Evolutionary conservation across 92 coral and sea anemone species (phyloP), one percentile per base, ranked within the genome.

Genomic region (Hydrozoanthus gracilis): DNA sequence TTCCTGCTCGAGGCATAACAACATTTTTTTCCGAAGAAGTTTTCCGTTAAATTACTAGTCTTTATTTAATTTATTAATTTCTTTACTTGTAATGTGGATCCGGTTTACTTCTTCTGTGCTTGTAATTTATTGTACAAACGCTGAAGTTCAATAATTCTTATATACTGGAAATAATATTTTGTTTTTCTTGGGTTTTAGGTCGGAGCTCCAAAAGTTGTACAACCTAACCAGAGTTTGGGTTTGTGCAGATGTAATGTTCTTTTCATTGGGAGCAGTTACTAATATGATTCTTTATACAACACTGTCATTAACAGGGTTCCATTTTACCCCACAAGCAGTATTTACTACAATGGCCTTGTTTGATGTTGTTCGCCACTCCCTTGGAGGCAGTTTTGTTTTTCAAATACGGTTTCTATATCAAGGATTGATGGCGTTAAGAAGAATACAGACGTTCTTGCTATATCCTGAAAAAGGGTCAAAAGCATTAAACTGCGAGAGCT

Each of bases 261-360:
- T 10, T 5, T 18, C 82, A 54, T 4, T 13, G 51, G 35, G 44
- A 18, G 46, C 82, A 0, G 54, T 76, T 35, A 1, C 17, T 27
- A 76, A 55, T 17, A 51, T 76, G 64, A 76, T 76, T 76, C 45
- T 76, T 45, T 76, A 18, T 35, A 76, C 82, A 12, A 51, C 82
- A 3, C 35, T 76, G 44, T 76, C 65, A 5, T 0, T 76, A 47
- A 76, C 54, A 10, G 82, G 67, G 20, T 51, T 13, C 17, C 14
- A 76, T 20, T 76, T 76, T 18, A 76, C n/a, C 64, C 82, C 82
- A 44, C 61, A 76, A 55, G 54, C 67, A 27, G 20, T 76, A 6
- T 76, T 76, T 52, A 76, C 82, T 50, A 52, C 67, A 18, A 5
- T 76, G 82, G 82, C 66, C 18, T 58, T 76, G 5, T 76, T 17